phyloP scores from a whole-genome alignment of 2,113 vertebrate genomes.

The Osmerus mordax region DNA sequence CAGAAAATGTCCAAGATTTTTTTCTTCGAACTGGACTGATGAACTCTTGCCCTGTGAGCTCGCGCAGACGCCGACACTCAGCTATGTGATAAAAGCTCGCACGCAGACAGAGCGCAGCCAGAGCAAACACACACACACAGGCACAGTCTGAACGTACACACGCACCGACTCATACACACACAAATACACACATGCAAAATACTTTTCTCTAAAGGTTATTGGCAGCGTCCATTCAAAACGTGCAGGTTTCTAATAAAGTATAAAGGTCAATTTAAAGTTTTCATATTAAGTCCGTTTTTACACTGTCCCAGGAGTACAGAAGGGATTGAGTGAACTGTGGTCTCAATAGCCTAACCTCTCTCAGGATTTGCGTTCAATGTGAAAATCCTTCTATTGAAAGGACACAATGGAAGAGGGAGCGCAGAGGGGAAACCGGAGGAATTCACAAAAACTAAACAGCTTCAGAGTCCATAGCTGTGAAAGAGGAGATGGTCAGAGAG shows the following conservation, averaged over 20 bases:
- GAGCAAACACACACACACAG: background rate
- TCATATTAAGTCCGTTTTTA: too few relatives aligned
- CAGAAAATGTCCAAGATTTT: conserved; percentile 41
- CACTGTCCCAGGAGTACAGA: conserved; percentile 33
- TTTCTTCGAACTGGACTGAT: conserved; percentile 40
- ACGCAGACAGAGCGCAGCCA: conserved; percentile 28
- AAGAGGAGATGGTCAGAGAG: conserved; percentile 67
- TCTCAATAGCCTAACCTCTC: conserved; percentile 63
- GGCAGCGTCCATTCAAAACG: too few relatives aligned
- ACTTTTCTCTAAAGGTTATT: too few relatives aligned
- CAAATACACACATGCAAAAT: conserved; percentile 11
- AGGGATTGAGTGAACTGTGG: conserved; percentile 68
- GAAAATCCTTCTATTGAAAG: conserved; percentile 73
- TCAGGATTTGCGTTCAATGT: conserved; percentile 70
- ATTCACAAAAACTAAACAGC: conserved; percentile 65
- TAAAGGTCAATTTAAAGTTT: too few relatives aligned
- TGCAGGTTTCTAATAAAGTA: too few relatives aligned
- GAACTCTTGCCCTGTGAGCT: conserved; percentile 68
- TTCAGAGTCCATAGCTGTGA: conserved; percentile 42
- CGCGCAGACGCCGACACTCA: conserved; percentile 55
- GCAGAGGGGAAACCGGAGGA: conserved; percentile 46
- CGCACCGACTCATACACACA: conserved; percentile 17
- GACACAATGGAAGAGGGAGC: conserved; percentile 68
- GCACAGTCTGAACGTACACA: background rate
- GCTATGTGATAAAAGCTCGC: conserved; percentile 59